Conservation (phyloP, 1,140 invertebrate species). For the Heliothis virescens region DNA sequence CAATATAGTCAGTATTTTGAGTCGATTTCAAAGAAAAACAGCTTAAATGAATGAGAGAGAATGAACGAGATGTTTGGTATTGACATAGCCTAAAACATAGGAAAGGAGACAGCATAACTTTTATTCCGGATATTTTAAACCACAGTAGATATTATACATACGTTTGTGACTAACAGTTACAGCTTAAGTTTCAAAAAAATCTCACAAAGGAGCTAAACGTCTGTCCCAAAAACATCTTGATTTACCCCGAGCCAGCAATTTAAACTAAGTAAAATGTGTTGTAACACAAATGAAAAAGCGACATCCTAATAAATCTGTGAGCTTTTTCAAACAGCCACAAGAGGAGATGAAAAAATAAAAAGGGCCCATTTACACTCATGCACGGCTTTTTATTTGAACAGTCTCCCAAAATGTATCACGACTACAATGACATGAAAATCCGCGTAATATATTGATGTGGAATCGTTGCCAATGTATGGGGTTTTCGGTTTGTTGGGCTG, state of each 20-base stretch:
- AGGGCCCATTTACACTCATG: constrained; percentile 2
- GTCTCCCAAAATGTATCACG: background rate
- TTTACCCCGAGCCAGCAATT: background rate
- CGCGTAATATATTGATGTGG: constrained; percentile 1
- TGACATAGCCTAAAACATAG: too few relatives aligned
- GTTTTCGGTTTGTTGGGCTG: background rate
- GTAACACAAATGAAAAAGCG: constrained; percentile 1
- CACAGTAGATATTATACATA: too few relatives aligned
- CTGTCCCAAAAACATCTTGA: background rate
- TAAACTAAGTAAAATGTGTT: constrained; percentile 20
- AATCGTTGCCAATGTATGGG: background rate
- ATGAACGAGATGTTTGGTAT: too few relatives aligned
- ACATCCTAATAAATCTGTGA: constrained; percentile 1
- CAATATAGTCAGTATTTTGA: too few relatives aligned
- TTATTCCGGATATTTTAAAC: too few relatives aligned
- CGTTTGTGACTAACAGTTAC: too few relatives aligned
- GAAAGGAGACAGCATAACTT: too few relatives aligned
- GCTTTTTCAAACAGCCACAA: background rate
- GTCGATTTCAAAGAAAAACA: too few relatives aligned
- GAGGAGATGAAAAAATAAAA: background rate
- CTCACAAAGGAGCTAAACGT: background rate
- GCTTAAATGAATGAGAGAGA: too few relatives aligned
- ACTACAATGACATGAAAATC: background rate
- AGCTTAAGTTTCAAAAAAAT: too few relatives aligned
- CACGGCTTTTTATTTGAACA: background rate